These are phyloP conservation scores for Allygus modestus DNA, from an alignment of 2,888 invertebrate species.

Conservation along the genomic window DNA sequence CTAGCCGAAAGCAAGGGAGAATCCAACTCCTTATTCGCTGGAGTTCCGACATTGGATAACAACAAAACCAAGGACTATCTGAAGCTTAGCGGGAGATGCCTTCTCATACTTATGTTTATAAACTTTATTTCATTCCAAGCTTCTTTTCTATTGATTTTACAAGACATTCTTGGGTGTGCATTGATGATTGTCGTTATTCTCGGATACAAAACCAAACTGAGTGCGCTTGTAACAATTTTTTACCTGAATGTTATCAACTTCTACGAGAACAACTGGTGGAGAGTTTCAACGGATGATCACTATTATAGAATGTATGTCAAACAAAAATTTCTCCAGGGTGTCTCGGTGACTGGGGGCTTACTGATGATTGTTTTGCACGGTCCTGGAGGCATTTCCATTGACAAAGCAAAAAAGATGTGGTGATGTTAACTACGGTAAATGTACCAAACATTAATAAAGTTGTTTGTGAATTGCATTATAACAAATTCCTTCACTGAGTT, in stretches of 20 bases:
- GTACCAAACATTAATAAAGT: not conserved
- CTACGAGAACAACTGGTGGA: constrained; percentile 12
- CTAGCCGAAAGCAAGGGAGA: not conserved
- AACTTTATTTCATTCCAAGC: not conserved
- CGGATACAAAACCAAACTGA: constrained; percentile 29
- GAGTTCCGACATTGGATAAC: not conserved
- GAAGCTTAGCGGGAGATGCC: constrained; percentile 11
- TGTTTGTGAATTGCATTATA: not conserved
- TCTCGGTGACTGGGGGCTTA: not conserved
- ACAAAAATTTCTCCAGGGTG: not conserved
- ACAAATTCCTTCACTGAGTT: no score
- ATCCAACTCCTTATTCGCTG: not conserved
- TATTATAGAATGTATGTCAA: not conserved
- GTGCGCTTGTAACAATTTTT: not conserved
- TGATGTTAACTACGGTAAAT: not conserved
- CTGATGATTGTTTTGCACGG: constrained; percentile 1
- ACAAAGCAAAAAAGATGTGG: not conserved
- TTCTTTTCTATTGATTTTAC: not conserved
- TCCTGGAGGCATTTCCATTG: not conserved
- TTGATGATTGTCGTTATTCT: constrained; percentile 2
- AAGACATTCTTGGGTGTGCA: not conserved
- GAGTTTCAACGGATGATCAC: not conserved
- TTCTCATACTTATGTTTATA: not conserved
- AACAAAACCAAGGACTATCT: not conserved
- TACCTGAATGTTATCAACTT: not conserved